Evolutionary conservation across 2,113 vertebrate species (phyloP).

Genomic region (Gnathonemus longibarbis): DNA sequence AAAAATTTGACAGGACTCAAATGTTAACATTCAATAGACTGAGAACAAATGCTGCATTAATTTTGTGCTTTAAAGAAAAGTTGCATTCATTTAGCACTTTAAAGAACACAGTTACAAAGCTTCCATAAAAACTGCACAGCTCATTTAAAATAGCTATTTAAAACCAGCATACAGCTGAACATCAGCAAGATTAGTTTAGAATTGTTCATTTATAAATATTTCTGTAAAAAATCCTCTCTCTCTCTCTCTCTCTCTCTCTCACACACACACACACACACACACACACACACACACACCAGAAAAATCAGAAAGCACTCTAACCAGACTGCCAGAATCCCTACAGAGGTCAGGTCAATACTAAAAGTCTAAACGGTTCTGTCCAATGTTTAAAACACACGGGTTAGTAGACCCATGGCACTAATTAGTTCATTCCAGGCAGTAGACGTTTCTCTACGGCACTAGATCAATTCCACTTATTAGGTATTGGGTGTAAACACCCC

Average conservation of each 20-base stretch:
- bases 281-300: neutral
- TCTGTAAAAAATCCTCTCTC: neutral
- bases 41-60: neutral
- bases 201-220: neutral
- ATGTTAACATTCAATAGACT: neutral
- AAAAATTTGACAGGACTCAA: neutral
- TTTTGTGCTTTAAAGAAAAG: neutral
- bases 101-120: neutral
- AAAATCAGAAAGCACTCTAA: neutral
- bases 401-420: neutral
- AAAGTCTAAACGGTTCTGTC: neutral
- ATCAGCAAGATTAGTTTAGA: neutral
- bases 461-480: neutral
- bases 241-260: neutral
- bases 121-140: neutral
- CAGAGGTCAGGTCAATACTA: neutral
- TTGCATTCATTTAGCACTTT: neutral
- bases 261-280: neutral
- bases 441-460: neutral
- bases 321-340: neutral
- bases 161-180: neutral
- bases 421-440: neutral
- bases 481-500: neutral
- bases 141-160: neutral
- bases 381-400: neutral